phyloP scores from a whole-genome alignment of 35 echinoderm and acorn worm genomes.

The Strongylocentrotus purpuratus region DNA sequence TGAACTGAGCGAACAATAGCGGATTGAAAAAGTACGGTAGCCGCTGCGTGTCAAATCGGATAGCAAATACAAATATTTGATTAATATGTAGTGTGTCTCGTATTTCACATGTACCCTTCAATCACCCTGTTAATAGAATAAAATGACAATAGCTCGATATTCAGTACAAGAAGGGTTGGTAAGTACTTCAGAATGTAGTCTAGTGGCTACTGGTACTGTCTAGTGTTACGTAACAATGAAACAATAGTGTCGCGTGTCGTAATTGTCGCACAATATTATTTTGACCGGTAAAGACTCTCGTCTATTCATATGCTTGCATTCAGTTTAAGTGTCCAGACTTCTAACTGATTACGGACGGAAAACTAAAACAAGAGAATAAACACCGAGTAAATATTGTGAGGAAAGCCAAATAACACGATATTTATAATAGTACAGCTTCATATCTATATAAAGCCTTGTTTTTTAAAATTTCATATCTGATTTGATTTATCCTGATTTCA shows the following conservation, averaged over 20 bases:
- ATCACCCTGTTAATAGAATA: background rate
- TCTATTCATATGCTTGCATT: background rate
- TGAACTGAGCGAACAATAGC: background rate
- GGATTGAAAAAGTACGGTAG: background rate
- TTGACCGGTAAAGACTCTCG: background rate
- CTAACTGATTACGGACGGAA: background rate
- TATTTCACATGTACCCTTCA: background rate
- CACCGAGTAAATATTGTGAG: background rate
- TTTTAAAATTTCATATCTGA: too few relatives aligned
- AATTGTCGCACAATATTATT: background rate
- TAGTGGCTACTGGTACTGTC: background rate
- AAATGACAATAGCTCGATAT: background rate
- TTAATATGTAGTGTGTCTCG: background rate
- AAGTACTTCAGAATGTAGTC: background rate
- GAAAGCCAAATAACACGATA: background rate
- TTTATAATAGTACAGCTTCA: background rate
- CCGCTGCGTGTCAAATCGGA: background rate
- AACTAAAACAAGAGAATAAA: background rate
- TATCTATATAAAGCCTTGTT: too few relatives aligned
- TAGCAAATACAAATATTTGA: slow-evolving; percentile 3
- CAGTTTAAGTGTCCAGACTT: background rate
- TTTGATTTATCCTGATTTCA: too few relatives aligned
- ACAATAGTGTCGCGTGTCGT: background rate
- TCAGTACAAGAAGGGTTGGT: background rate
- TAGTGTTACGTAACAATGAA: background rate